Evolutionary conservation across 2,888 invertebrate genomes (phyloP), one percentile per base, ranked within the genome.

Genomic region (Schizotus pectinicornis): DNA sequence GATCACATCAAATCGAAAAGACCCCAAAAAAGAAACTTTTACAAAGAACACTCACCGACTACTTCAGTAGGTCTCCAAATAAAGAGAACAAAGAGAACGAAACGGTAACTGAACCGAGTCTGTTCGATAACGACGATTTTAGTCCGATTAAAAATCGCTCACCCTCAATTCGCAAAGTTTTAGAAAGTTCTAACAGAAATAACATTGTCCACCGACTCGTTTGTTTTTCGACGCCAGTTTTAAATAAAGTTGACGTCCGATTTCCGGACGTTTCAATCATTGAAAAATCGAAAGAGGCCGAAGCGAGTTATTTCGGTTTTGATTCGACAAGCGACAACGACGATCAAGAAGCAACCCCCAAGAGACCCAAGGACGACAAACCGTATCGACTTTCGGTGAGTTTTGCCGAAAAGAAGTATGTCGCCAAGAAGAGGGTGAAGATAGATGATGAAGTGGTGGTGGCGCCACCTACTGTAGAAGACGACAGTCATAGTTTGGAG

Each of bases 81-180:
- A 12, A 9, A 33, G 34, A 57, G 53, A 41, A 48, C 31, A 55
- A 50, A 12, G 50, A 51, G 32, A 57, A 55, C 31, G 33, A 34
- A 39, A 13, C 45, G 14, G 30, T 30, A 9, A 14, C 35, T 0
- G 30, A 43, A 7, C 33, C 14, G 9, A 67, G 61, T 34, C 43
- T 69, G 11, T 69, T 65, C 51, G 67, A 69, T 47, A 35, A 50
- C 3, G 60, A 62, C 12, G 51, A 60, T 13, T 55, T 65, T 5
- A 67, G 65, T 33, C 65, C 65, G 3, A 48, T 65, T n/a, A 64
- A 68, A 56, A 33, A 30, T 36, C 3, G n/a, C 33, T 11, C 3
- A 11, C 33, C 9, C 1, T 37, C 11, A 32, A 7, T 37, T 14
- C 9, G 61, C n/a, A 61, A 47, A 35, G 37, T 61, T 38, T 55